These are phyloP conservation scores for Ostrea edulis DNA, from an alignment of 1,140 invertebrate genomes.

Conservation along the genomic window DNA sequence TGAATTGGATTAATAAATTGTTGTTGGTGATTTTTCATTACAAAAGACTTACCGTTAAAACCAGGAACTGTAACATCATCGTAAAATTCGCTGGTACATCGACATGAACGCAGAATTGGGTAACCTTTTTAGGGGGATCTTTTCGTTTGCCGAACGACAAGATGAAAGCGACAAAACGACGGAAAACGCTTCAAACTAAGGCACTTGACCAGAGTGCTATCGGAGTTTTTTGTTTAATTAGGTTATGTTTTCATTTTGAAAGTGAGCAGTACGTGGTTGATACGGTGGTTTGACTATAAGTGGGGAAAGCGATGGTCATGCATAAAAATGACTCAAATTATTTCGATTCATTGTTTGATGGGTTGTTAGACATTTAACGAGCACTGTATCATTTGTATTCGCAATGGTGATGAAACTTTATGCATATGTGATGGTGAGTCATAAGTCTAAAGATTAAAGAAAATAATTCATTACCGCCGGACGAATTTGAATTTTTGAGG, in stretches of 20 bases:
- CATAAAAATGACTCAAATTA: background rate
- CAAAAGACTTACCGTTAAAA: slow-evolving; percentile 21
- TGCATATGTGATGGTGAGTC: too few relatives aligned
- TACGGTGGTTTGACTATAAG: background rate
- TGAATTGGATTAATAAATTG: too few relatives aligned
- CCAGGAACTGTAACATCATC: background rate
- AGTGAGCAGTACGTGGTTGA: background rate
- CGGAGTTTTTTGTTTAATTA: slow-evolving; percentile 27
- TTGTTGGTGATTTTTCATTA: background rate
- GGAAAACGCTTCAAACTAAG: background rate
- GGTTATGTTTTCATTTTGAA: slow-evolving; percentile 23
- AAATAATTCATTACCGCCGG: too few relatives aligned
- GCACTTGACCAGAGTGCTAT: slow-evolving; percentile 2
- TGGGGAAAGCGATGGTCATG: background rate
- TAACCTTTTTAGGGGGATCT: background rate
- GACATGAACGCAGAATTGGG: background rate
- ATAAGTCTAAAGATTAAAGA: too few relatives aligned
- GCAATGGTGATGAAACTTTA: too few relatives aligned
- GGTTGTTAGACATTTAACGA: too few relatives aligned
- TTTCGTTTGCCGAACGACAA: background rate
- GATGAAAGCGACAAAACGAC: background rate
- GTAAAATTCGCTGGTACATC: background rate
- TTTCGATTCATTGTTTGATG: background rate
- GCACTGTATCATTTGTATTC: too few relatives aligned
- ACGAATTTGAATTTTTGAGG: too few relatives aligned